Evolutionary conservation across 2,797 vertebrate genomes (phyloP).

Genomic region (Cryptoprocta ferox): DNA sequence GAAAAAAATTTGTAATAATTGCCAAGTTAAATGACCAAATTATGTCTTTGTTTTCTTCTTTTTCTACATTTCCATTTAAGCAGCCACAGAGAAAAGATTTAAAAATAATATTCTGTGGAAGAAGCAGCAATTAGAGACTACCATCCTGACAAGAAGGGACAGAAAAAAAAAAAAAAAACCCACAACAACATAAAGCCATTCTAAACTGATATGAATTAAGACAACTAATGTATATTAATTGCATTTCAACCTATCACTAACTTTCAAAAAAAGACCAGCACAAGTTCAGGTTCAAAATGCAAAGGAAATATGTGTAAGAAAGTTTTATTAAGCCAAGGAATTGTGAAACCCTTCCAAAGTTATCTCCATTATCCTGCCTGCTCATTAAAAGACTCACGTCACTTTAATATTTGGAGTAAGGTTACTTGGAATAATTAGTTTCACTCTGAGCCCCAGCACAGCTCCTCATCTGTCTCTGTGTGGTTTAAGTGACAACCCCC

Average conservation of each 20-base stretch:
- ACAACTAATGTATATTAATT: conserved; percentile 17
- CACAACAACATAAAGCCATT: not conserved
- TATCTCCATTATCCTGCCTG: not conserved
- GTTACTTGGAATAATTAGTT: conserved; percentile 49
- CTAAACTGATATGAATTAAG: not conserved
- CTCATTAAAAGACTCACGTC: not conserved
- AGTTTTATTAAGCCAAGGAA: not conserved
- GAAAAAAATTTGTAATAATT: not conserved
- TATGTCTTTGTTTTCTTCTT: not conserved
- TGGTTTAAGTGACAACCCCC: not conserved
- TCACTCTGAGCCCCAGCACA: not conserved
- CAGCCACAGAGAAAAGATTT: conserved; percentile 29
- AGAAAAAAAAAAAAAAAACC: not conserved
- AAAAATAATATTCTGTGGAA: not conserved
- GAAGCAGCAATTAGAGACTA: not conserved
- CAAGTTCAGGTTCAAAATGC: not conserved
- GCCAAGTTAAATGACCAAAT: not conserved
- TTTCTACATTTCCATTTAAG: not conserved
- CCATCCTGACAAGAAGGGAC: not conserved
- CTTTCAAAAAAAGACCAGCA: not conserved
- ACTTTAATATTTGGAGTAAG: conserved; percentile 43
- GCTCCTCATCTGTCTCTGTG: not conserved
- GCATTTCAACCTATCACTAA: conserved; percentile 11
- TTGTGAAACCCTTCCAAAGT: not conserved
- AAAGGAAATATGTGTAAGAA: not conserved